Percentiles rank a stretch among this genome's conserved stretches.
Conservation (phyloP, 2,888 invertebrate species). For the Hirtodrosophila confusa region DNA sequence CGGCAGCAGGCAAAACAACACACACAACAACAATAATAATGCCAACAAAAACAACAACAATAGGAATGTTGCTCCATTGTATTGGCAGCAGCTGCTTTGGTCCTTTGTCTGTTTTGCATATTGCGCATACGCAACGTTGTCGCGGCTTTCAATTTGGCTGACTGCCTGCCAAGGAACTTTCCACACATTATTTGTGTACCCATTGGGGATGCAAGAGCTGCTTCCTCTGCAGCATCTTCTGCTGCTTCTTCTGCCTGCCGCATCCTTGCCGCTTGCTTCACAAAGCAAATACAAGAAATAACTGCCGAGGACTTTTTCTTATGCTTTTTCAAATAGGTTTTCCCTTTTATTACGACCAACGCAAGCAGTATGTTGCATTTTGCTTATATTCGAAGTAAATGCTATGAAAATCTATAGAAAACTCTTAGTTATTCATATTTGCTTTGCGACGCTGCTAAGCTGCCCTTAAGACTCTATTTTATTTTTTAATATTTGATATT, state of each 20-base stretch:
- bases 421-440: background rate
- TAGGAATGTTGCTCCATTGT: slow-evolving; percentile 33
- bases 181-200: slow-evolving; percentile 30
- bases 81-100: slow-evolving; percentile 48
- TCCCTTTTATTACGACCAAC: slow-evolving; percentile 13
- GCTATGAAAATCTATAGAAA: slow-evolving; percentile 10
- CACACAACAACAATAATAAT: slow-evolving; percentile 17
- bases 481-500: no score
- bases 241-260: background rate
- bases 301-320: slow-evolving; percentile 17
- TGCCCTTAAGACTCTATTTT: no score
- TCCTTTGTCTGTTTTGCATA: slow-evolving; percentile 48
- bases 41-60: slow-evolving; percentile 20
- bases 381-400: slow-evolving; percentile 18
- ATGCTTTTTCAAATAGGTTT: slow-evolving; percentile 26
- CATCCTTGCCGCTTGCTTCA: slow-evolving; percentile 16
- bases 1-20: slow-evolving; percentile 12
- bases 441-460: background rate
- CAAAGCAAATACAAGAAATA: slow-evolving; percentile 54
- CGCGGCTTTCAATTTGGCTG: slow-evolving; percentile 53
- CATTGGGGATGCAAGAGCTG: slow-evolving; percentile 28
- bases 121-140: slow-evolving; percentile 71
- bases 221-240: slow-evolving; percentile 16
- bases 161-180: slow-evolving; percentile 21
- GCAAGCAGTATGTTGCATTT: slow-evolving; percentile 8